phyloP scores from a whole-genome alignment of 2,888 invertebrate species.

The Tenthredo mesomela region DNA sequence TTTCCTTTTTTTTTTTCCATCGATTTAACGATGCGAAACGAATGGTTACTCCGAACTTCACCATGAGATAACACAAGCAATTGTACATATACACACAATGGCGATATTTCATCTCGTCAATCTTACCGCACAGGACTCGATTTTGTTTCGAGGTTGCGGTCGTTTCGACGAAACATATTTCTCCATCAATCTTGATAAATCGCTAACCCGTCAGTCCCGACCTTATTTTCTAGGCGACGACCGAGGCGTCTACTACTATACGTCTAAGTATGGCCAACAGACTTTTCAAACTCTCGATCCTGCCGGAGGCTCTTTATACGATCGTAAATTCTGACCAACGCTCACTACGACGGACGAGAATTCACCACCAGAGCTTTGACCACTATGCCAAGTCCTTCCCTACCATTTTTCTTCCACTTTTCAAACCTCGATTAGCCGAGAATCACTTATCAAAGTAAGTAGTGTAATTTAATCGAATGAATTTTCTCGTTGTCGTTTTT shows the following conservation, averaged over 20 bases:
- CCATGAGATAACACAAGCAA: not conserved
- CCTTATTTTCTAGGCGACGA: not conserved
- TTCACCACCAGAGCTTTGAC: not conserved
- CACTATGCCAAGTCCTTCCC: not conserved
- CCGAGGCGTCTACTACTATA: not conserved
- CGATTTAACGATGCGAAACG: not conserved
- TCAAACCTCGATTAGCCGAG: not conserved
- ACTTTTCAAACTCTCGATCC: slow-evolving; percentile 28
- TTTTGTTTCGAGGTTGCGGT: slow-evolving; percentile 4
- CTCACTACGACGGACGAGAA: not conserved
- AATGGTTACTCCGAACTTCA: not conserved
- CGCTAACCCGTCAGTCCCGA: slow-evolving; percentile 13
- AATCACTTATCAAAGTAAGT: not conserved
- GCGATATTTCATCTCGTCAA: slow-evolving; percentile 12
- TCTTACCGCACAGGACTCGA: not conserved
- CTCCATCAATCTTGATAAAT: slow-evolving; percentile 47
- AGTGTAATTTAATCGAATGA: not conserved
- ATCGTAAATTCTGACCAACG: slow-evolving; percentile 35
- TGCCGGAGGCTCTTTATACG: slow-evolving; percentile 10
- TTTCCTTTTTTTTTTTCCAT: not conserved
- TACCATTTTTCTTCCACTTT: not conserved
- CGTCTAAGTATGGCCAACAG: not conserved
- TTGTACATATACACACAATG: not conserved
- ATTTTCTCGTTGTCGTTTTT: not conserved
- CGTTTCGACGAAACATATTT: slow-evolving; percentile 20